Evolutionary conservation across 2,888 invertebrate genomes (phyloP).

Genomic region (Tetanocera ferruginea): DNA sequence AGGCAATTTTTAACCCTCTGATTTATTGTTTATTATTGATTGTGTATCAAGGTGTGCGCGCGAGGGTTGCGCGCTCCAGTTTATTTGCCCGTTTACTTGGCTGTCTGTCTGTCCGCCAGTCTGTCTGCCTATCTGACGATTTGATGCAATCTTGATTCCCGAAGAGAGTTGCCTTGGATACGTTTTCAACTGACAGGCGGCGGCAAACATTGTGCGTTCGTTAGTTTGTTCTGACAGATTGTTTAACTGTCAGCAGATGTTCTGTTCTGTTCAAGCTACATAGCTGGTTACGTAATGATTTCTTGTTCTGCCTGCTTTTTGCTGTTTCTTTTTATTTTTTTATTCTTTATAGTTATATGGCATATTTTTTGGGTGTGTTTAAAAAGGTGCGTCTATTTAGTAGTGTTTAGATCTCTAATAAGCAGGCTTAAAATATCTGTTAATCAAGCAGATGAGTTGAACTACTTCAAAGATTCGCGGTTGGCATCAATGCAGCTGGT

Average conservation of each 20-base stretch:
- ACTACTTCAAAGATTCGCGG: background rate
- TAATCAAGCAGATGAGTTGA: background rate
- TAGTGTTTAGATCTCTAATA: constrained; percentile 59
- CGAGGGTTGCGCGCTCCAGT: constrained; percentile 36
- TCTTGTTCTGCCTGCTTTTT: constrained; percentile 35
- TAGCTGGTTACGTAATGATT: constrained; percentile 60
- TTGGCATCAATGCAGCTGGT: background rate
- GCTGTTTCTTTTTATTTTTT: background rate
- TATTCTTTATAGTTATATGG: constrained; percentile 26
- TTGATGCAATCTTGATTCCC: constrained; percentile 24
- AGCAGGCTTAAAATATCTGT: background rate
- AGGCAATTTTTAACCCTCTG: constrained; percentile 48
- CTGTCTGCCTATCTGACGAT: constrained; percentile 33
- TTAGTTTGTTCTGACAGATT: constrained; percentile 51
- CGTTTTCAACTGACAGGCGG: background rate
- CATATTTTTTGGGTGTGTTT: constrained; percentile 36
- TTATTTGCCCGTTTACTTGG: constrained; percentile 38
- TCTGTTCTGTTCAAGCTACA: constrained; percentile 46
- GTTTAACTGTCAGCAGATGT: constrained; percentile 53
- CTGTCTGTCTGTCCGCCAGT: constrained; percentile 49
- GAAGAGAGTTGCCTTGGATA: constrained; percentile 33
- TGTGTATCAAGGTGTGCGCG: constrained; percentile 25
- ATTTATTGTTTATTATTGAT: constrained; percentile 56
- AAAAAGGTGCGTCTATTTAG: constrained; percentile 49
- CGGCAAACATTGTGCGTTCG: background rate